Evolutionary conservation across 2,888 invertebrate species (phyloP).

Genomic region (Erebia ligea): DNA sequence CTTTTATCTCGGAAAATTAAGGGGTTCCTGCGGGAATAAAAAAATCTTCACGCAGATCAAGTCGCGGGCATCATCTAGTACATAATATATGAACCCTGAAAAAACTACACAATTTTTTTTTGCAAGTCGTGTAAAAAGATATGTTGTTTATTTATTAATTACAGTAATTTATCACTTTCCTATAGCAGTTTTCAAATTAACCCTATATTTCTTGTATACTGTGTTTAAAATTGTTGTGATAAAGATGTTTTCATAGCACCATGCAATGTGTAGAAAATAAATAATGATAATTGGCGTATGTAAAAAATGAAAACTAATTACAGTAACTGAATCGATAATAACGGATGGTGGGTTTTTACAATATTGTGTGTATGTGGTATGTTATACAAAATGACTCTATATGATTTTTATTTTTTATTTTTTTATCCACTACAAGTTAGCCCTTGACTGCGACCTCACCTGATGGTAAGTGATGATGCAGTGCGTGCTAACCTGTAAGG

Average conservation of each 20-base stretch:
- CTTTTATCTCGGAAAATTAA: too few relatives aligned
- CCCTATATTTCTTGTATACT: neutral
- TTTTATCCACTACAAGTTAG: too few relatives aligned
- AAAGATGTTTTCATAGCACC: neutral
- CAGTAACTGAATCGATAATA: neutral
- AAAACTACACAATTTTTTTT: too few relatives aligned
- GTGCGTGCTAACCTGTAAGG: too few relatives aligned
- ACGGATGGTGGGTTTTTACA: neutral
- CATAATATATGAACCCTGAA: too few relatives aligned
- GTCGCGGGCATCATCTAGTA: too few relatives aligned
- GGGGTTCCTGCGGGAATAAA: too few relatives aligned
- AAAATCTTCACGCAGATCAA: too few relatives aligned
- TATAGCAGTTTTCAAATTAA: slow-evolving; percentile 5
- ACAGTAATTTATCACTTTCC: slow-evolving; percentile 1
- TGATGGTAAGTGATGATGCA: too few relatives aligned
- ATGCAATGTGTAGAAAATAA: neutral
- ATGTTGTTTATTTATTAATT: neutral
- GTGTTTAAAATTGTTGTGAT: slow-evolving; percentile 5
- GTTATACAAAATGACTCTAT: neutral
- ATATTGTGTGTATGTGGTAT: neutral
- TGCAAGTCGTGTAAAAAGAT: neutral
- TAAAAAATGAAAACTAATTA: slow-evolving; percentile 1
- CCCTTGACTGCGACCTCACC: too few relatives aligned
- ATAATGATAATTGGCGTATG: neutral
- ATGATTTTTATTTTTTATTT: neutral